phyloP scores from a whole-genome alignment of 2,113 vertebrate genomes.

The Hoplias malabaricus region DNA sequence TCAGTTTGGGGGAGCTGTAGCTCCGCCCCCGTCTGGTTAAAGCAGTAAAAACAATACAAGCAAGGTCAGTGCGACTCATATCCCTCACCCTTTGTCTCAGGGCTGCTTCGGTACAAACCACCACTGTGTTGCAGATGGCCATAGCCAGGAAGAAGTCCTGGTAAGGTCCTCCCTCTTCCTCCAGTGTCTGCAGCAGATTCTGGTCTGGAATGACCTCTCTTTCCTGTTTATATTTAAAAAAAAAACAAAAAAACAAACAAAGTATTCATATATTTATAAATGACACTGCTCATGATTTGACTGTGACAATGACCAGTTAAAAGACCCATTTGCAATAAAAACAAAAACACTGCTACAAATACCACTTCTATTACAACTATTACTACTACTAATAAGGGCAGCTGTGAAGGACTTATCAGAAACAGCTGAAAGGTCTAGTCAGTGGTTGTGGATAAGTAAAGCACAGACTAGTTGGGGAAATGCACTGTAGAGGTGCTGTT shows the following conservation, averaged over 20 bases:
- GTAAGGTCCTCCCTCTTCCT: conserved; percentile 72
- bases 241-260: neutral
- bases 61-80: conserved; percentile 45
- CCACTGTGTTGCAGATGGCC: conserved; percentile 93
- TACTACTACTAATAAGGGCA: too few relatives aligned
- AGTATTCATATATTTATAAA: too few relatives aligned
- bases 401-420: too few relatives aligned
- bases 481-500: too few relatives aligned
- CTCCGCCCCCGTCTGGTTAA: conserved; percentile 35
- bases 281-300: too few relatives aligned
- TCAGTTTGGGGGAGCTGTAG: conserved; percentile 26
- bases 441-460: too few relatives aligned
- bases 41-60: conserved; percentile 14
- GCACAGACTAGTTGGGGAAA: too few relatives aligned
- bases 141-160: conserved; percentile 93
- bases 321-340: too few relatives aligned
- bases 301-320: too few relatives aligned
- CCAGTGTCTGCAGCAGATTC: conserved; percentile 78
- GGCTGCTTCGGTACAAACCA: conserved; percentile 88
- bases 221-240: conserved; percentile 75
- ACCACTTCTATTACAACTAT: too few relatives aligned
- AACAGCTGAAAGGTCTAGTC: too few relatives aligned
- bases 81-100: conserved; percentile 85
- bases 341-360: too few relatives aligned
- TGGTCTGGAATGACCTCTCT: conserved; percentile 87